Base-by-base conservation (phyloP, 2,888 invertebrate species). In the Aspidiotus destructor region DNA sequence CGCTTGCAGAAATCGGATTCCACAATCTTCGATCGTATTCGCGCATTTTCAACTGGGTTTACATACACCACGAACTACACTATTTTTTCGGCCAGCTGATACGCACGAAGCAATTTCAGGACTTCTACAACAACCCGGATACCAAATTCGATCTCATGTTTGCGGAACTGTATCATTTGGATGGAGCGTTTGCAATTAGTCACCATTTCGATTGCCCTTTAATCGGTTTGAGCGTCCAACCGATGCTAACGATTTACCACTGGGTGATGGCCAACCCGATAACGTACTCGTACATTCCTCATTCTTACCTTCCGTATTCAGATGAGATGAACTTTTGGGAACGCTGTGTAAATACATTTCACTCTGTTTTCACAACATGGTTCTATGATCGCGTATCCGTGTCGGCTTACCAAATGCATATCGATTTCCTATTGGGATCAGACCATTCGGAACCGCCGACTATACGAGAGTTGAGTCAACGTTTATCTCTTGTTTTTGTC, bases 291-390 rank as follows among this genome's bases (percentile, higher is more conserved):
- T 48, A 60, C 40, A 41, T 67, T 53, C 67, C 67, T 7, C 52
- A 67, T 52, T 16, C 60, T 10, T 60, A 60, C 53, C 41, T 67
- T 13, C 67, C 67, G 6, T 67, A 28, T 40, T 42, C 67, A 6
- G 67, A 67, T 67, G 16, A 7, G 16, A 67, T 67, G 67, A 67
- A 58, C 44, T 67, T 67, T 48, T 8, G 40, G 11, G 40, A 67
- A 41, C 60, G 67, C 8, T 48, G 41, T 17, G 41, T 52, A 6
- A 67, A 67, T 60, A 9, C 67, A 6, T 48, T 28, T 2, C 53
- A 60, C 16, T 28, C 44, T n/a, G 10, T 42, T 7, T 67, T 60
- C 17, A 60, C 60, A 1, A 28, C 40, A 7, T 40, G 40, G 28
- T 60, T 7, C 28, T 48, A 60, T 42, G 0, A 67, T 42, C 2